Conservation (phyloP, 2,113 vertebrate genomes). For the Pachyramphus minor region DNA sequence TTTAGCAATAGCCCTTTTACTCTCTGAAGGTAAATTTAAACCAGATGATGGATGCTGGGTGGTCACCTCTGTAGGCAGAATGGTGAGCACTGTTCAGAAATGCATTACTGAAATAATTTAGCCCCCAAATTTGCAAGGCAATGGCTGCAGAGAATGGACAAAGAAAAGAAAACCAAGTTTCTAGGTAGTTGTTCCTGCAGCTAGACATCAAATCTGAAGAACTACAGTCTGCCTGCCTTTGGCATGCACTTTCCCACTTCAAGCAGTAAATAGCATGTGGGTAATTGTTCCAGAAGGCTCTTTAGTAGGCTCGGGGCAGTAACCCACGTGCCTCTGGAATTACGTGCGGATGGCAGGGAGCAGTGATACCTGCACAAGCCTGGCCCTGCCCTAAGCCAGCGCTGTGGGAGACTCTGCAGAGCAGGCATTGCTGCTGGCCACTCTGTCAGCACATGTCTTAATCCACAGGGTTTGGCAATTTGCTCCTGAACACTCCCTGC, state of each 20-base stretch:
- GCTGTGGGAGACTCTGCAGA: not conserved
- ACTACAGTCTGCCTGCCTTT: not conserved
- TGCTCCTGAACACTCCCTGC: conserved; percentile 1
- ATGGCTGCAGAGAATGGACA: not conserved
- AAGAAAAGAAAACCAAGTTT: not conserved
- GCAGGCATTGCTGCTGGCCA: not conserved
- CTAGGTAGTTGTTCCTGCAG: not conserved
- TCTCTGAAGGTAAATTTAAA: conserved; percentile 44
- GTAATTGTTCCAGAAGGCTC: not conserved
- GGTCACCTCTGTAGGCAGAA: conserved; percentile 32
- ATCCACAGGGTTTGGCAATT: conserved; percentile 9
- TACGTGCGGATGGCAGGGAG: not conserved
- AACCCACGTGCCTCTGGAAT: not conserved
- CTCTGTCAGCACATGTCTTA: conserved; percentile 10
- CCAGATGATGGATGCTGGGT: conserved; percentile 35
- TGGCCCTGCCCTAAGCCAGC: not conserved
- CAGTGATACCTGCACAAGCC: conserved; percentile 5
- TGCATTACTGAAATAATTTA: not conserved
- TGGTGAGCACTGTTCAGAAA: not conserved
- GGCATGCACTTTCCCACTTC: not conserved
- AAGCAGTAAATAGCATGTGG: not conserved
- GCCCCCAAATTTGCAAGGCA: not conserved
- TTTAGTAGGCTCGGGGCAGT: not conserved
- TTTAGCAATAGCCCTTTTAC: conserved; percentile 43
- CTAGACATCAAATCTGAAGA: not conserved